phyloP scores from a whole-genome alignment of 2,113 vertebrate species.

The Sula dactylatra region DNA sequence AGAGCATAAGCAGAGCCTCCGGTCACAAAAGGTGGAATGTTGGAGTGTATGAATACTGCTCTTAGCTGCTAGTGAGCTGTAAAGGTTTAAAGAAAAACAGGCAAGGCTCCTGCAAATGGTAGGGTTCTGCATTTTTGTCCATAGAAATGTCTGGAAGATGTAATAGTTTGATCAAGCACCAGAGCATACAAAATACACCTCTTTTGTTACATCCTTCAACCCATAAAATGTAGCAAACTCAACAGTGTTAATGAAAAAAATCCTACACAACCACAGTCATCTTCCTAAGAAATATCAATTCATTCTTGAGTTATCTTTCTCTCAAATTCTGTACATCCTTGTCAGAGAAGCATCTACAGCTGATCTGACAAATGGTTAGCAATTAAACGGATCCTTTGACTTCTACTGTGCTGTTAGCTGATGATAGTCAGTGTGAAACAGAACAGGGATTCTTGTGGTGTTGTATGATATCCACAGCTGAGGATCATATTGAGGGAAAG shows the following conservation, averaged over 20 bases:
- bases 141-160: background rate
- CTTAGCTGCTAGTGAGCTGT: background rate
- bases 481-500: background rate
- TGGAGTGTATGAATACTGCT: background rate
- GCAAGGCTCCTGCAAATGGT: background rate
- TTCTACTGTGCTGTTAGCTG: background rate
- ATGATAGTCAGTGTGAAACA: background rate
- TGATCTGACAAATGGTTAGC: background rate
- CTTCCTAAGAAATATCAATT: background rate
- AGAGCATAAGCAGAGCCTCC: background rate
- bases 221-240: background rate
- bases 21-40: background rate
- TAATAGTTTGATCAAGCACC: background rate
- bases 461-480: background rate
- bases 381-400: conserved; percentile 9
- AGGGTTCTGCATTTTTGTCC: background rate
- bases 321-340: background rate
- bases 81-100: background rate
- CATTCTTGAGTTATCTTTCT: background rate
- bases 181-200: background rate
- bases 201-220: too few species aligned
- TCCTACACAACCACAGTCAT: background rate
- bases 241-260: background rate
- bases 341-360: background rate
- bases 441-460: background rate